Percentiles rank a stretch among this genome's conserved stretches.
phyloP scores from a whole-genome alignment of 2,113 vertebrate genomes.

The Onychostoma macrolepis region DNA sequence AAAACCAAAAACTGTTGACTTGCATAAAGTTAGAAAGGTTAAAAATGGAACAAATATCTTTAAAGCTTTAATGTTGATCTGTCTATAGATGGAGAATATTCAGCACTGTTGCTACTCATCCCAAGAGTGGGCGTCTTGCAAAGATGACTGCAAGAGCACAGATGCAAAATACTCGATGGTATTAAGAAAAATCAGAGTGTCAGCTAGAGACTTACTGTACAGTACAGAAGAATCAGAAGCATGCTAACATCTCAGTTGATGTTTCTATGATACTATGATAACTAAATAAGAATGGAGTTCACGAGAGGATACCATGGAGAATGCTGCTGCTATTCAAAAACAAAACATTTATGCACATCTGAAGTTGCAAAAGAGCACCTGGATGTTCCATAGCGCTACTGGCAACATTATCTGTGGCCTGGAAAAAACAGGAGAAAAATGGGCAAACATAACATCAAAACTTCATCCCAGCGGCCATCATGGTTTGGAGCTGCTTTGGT shows the following conservation, averaged over 20 bases:
- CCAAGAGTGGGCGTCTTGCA: neutral
- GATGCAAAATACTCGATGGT: neutral
- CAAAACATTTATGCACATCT: neutral
- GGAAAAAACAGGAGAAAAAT: neutral
- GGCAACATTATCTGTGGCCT: neutral
- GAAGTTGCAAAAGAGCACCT: neutral
- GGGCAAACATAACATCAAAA: neutral
- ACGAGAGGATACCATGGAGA: neutral
- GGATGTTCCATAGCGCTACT: neutral
- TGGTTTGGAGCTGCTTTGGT: neutral
- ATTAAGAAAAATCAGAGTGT: neutral
- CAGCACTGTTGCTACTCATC: neutral
- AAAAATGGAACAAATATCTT: neutral
- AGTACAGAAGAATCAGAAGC: neutral
- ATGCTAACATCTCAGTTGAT: neutral
- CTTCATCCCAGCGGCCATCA: neutral
- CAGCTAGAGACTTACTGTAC: neutral
- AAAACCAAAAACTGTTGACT: neutral
- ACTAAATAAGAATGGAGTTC: neutral
- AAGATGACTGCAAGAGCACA: conserved; percentile 5
- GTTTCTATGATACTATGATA: neutral
- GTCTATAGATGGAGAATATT: neutral
- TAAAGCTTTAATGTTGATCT: neutral
- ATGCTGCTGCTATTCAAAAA: neutral
- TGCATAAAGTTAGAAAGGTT: neutral